Percentiles rank a stretch among this genome's conserved stretches.
Evolutionary conservation across 2,888 invertebrate genomes (phyloP).

Genomic region (Sisyra nigra): DNA sequence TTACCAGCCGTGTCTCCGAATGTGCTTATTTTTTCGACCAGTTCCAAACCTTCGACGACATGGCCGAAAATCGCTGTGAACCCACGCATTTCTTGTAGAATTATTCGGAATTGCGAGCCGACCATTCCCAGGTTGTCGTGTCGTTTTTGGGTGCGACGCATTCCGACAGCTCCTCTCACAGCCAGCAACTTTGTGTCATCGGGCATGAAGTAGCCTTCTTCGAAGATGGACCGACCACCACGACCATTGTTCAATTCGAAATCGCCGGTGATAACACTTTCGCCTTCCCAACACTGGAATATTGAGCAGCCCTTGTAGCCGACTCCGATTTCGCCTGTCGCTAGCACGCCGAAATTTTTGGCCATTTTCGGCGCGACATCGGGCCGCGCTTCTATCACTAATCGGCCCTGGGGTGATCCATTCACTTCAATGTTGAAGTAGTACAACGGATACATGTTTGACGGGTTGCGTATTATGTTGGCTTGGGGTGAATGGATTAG

Average conservation of each 20-base stretch:
- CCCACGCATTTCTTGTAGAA: conserved; percentile 65
- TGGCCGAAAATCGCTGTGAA: conserved; percentile 71
- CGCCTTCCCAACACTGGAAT: conserved; percentile 70
- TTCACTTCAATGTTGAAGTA: conserved; percentile 64
- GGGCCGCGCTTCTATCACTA: conserved; percentile 60
- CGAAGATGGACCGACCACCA: conserved; percentile 61
- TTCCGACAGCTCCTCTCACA: conserved; percentile 61
- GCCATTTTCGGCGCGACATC: conserved; percentile 71
- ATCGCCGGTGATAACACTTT: conserved; percentile 67
- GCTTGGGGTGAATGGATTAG: conserved; percentile 33
- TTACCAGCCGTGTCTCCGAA: conserved; percentile 64
- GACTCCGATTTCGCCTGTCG: conserved; percentile 55
- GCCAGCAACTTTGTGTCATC: conserved; percentile 65
- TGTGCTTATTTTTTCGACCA: conserved; percentile 62
- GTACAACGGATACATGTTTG: conserved; percentile 49
- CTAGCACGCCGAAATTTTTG: conserved; percentile 56
- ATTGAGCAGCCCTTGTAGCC: conserved; percentile 67
- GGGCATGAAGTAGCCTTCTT: conserved; percentile 63
- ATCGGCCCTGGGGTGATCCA: conserved; percentile 49
- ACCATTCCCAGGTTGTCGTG: conserved; percentile 68
- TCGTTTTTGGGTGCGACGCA: conserved; percentile 64
- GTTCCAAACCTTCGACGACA: conserved; percentile 63
- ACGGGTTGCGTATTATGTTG: conserved; percentile 33
- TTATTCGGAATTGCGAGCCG: conserved; percentile 71
- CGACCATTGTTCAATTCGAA: conserved; percentile 68